These are phyloP conservation scores for Lytechinus pictus DNA, from an alignment of 35 echinoderm and acorn worm genomes.

Conservation along the genomic window DNA sequence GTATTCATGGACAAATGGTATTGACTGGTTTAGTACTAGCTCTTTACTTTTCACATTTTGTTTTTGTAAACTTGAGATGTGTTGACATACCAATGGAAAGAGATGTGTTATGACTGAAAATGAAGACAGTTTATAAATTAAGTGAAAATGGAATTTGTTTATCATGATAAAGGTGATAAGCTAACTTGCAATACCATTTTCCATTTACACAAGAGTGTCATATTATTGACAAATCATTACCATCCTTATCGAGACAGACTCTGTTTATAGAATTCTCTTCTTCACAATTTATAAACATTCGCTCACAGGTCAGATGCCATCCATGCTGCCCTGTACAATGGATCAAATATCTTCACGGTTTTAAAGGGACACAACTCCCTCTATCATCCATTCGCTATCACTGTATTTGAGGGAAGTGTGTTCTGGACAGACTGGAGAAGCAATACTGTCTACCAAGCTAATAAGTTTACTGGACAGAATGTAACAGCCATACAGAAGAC, in stretches of 20 bases:
- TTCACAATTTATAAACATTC: background rate
- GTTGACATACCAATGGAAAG: no score
- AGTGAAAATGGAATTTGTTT: no score
- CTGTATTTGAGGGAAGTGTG: conserved; percentile 81
- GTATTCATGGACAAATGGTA: no score
- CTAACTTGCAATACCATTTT: background rate
- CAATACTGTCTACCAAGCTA: conserved; percentile 84
- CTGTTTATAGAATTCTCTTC: background rate
- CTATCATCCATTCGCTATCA: conserved; percentile 92
- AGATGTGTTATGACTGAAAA: no score
- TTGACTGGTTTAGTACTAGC: no score
- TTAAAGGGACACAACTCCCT: conserved; percentile 68
- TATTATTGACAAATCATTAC: background rate
- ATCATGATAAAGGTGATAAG: no score
- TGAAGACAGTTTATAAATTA: no score
- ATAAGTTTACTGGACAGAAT: conserved; percentile 86
- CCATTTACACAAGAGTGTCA: background rate
- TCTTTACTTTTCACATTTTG: no score
- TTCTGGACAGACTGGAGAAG: conserved; percentile 98
- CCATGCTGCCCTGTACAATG: conserved; percentile 82
- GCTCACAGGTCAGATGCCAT: conserved; percentile 86
- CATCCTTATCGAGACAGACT: background rate
- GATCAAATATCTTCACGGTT: conserved; percentile 62
- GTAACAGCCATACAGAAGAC: conserved; percentile 77
- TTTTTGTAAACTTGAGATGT: no score